Evolutionary conservation across 2,113 vertebrate species (phyloP), one percentile per base, ranked within the genome.

Genomic region (Cacatua alba): DNA sequence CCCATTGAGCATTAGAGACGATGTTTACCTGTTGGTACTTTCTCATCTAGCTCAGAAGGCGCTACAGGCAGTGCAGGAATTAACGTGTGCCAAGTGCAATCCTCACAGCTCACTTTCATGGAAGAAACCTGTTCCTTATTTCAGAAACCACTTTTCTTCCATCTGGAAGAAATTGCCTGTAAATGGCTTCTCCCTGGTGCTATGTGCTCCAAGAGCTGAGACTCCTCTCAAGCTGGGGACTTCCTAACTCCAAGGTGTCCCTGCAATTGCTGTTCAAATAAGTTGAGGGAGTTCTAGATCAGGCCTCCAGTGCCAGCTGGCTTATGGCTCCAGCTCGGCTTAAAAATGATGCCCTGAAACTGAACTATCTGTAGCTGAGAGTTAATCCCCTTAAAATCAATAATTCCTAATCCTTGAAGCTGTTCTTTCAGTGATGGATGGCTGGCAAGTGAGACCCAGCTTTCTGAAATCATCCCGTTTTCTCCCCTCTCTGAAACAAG

Each of bases 371-470:
- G 88, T 94, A 89, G 88, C 83, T 93, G 94, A 95, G 90, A 96
- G 86, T 95, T 96, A 96, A 97, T 95, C 92, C 93, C 63, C 77
- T 78, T 88, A 86, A 94, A 97, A 94, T 95, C 92, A 94, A 90
- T 94, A 94, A 95, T 92, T 95, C 74, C 94, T 91, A 49, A 83
- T 82, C 77, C 88, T 90, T 91, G 74, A 85, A 92, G 92, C 78
- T 85, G 91, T 69, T 92, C 80, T 82, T 95, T 57, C 1, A 0
- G 46, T 96, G 93, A 95, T 92, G 88, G 94, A 94, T 2, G 33
- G 25, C 23, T 95, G 90, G 86, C 68, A 89, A 96, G 71, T 7
- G 6, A 86, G 63, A 93, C 68, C 71, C n/a, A 95, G 91, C 60
- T 94, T 96, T 90, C 55, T 39, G 48, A 94, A 94, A 89, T 19